These are phyloP conservation scores for Smutsia temminckii DNA, from an alignment of 2,797 vertebrate genomes.

Conservation along the genomic window DNA sequence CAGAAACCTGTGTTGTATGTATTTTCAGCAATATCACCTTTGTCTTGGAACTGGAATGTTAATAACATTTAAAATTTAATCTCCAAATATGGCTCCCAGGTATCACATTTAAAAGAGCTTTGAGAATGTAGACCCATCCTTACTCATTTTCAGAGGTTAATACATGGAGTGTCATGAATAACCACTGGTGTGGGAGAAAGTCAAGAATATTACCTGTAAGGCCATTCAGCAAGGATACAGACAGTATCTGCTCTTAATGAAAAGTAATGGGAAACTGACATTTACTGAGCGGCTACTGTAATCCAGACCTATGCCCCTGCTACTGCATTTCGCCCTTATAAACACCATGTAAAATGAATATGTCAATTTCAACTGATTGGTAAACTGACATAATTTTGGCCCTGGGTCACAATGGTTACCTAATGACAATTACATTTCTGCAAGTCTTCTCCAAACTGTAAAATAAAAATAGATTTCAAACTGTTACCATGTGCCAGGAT, in stretches of 20 bases:
- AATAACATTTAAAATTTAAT: background rate
- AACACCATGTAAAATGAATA: background rate
- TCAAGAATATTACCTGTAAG: background rate
- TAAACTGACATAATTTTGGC: background rate
- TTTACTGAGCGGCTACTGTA: background rate
- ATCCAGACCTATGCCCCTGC: background rate
- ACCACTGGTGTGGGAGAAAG: background rate
- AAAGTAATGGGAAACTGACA: background rate
- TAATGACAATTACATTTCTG: background rate
- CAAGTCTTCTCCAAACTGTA: background rate
- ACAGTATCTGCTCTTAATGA: background rate
- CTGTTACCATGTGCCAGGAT: background rate
- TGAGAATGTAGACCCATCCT: background rate
- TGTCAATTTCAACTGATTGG: background rate
- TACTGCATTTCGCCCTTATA: background rate
- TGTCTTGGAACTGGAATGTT: background rate
- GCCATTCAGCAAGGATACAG: background rate
- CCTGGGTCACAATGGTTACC: background rate
- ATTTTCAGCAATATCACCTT: constrained; percentile 18
- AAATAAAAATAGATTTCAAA: background rate
- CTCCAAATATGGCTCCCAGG: background rate
- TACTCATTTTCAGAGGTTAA: background rate
- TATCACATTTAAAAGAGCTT: background rate
- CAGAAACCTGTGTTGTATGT: background rate
- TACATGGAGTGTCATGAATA: background rate